A percentile compares a stretch with the other conserved stretches of the same genome.
phyloP scores from a whole-genome alignment of 2,113 vertebrate species.

The Phoenicopterus ruber region DNA sequence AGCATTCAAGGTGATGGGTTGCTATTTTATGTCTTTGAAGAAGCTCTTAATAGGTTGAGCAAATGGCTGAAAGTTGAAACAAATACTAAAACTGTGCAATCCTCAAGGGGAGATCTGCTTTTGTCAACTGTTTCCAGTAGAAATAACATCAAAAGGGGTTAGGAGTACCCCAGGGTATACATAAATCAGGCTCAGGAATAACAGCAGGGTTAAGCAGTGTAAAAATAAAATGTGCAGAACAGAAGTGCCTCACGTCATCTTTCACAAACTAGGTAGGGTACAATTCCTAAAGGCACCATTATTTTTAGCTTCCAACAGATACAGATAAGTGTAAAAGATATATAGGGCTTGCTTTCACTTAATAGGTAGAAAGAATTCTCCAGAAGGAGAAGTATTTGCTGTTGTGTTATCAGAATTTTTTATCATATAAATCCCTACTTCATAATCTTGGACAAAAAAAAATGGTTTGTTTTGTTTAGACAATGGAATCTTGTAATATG shows the following conservation, averaged over 20 bases:
- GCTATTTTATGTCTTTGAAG: constrained; percentile 14
- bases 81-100: constrained; percentile 19
- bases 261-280: neutral
- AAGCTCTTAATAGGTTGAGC: constrained; percentile 42
- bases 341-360: neutral
- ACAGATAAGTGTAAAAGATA: neutral
- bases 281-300: constrained; percentile 45
- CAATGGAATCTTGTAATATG: neutral
- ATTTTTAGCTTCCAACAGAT: constrained; percentile 43
- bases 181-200: constrained; percentile 25
- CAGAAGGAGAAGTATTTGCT: neutral
- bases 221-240: constrained; percentile 5
- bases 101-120: neutral
- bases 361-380: neutral
- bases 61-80: constrained; percentile 34
- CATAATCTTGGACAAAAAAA: neutral
- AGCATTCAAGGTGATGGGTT: neutral
- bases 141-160: constrained; percentile 21
- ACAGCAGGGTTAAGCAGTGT: neutral
- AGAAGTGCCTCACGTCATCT: neutral
- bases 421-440: neutral
- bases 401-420: neutral
- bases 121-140: constrained; percentile 11
- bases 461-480: neutral
- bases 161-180: neutral